Conservation (phyloP, 2,113 vertebrate genomes). For the Deroptyus accipitrinus region DNA sequence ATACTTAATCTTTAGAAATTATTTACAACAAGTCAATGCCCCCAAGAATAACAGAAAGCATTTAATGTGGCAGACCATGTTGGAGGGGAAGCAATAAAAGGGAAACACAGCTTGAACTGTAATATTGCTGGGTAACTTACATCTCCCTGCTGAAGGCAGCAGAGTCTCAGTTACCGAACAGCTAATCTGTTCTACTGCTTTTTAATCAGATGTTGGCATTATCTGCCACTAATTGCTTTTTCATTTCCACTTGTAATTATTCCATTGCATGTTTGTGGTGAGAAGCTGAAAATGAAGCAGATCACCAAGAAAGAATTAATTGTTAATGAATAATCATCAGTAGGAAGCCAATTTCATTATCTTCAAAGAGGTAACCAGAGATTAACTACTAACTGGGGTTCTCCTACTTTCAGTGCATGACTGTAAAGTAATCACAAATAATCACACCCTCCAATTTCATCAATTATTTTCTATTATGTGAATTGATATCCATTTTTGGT, state of each 20-base stretch:
- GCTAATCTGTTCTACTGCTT: slow-evolving; percentile 78
- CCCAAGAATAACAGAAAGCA: slow-evolving; percentile 55
- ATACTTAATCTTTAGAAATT: slow-evolving; percentile 65
- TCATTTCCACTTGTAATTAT: slow-evolving; percentile 84
- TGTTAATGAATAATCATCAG: slow-evolving; percentile 89
- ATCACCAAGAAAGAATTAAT: slow-evolving; percentile 84
- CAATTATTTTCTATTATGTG: slow-evolving; percentile 85
- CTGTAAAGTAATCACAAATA: slow-evolving; percentile 84
- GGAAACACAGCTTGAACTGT: slow-evolving; percentile 67
- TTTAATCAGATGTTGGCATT: slow-evolving; percentile 84
- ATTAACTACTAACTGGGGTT: slow-evolving; percentile 77
- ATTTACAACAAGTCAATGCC: slow-evolving; percentile 63
- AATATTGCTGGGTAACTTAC: slow-evolving; percentile 52
- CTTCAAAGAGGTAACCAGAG: slow-evolving; percentile 85
- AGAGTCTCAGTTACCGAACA: slow-evolving; percentile 46
- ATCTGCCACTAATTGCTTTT: slow-evolving; percentile 84
- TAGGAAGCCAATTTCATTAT: slow-evolving; percentile 89
- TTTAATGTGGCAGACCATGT: slow-evolving; percentile 37
- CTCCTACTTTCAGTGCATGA: slow-evolving; percentile 75
- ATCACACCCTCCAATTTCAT: slow-evolving; percentile 84
- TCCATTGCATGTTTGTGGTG: slow-evolving; percentile 82
- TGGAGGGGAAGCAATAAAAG: slow-evolving; percentile 62
- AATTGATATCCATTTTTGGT: slow-evolving; percentile 77
- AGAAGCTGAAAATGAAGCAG: slow-evolving; percentile 83
- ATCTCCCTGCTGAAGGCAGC: slow-evolving; percentile 68